These are phyloP conservation scores for Alces alces DNA, from an alignment of 2,113 vertebrate genomes.

Conservation along the genomic window DNA sequence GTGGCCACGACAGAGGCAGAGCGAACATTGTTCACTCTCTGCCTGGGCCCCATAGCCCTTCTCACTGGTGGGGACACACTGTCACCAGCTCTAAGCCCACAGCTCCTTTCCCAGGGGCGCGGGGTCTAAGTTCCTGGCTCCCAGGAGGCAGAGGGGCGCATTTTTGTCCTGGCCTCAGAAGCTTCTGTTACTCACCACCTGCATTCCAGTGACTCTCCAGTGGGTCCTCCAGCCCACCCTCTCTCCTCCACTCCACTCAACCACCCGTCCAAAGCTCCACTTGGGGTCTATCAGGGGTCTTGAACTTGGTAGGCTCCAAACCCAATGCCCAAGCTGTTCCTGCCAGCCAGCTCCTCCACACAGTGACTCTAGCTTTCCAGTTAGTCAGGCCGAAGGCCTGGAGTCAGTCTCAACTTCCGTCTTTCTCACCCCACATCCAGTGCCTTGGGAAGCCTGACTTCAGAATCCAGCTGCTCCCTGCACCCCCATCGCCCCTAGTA, in stretches of 20 bases:
- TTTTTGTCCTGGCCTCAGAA: neutral
- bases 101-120: neutral
- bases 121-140: neutral
- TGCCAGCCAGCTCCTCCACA: neutral
- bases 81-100: neutral
- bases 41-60: neutral
- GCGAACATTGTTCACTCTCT: neutral
- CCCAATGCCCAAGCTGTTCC: neutral
- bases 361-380: neutral
- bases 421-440: neutral
- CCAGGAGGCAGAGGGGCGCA: neutral
- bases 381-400: neutral
- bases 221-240: neutral
- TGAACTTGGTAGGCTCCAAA: neutral
- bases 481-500: rapidly evolving
- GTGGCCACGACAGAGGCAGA: neutral
- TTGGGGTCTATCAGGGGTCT: neutral
- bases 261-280: neutral
- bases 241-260: neutral
- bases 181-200: neutral
- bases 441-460: neutral
- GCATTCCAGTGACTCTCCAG: neutral
- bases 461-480: neutral
- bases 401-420: neutral
- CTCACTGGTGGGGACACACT: neutral